Base-by-base conservation (phyloP, 2,797 vertebrate species). In the Peromyscus attwateri region DNA sequence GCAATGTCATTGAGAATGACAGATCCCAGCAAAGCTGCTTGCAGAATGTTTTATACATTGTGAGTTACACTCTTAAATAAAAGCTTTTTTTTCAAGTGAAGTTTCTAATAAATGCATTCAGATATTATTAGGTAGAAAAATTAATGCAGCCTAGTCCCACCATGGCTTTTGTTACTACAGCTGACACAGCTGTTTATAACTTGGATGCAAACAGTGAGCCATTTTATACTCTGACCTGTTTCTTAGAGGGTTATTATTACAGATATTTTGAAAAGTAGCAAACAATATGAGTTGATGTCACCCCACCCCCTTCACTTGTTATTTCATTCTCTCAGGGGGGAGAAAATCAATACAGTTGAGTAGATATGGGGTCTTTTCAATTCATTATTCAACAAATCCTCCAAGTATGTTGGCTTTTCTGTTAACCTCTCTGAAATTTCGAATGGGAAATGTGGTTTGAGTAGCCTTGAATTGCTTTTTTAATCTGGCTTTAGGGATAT, bases 351-450 rank as follows among this genome's bases (percentile, higher is more conserved):
- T 95, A 57, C 21, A 92, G 16, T 77, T n/a, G 79, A 73, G 46
- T 95, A 71, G 57, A 27, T 94, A 29, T 77, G 34, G 46, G 49
- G 27, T 85, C 92, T 88, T 97, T 81, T 91, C 85, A 93, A 91
- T 93, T 98, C 84, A 91, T 94, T 96, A 94, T 97, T 96, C 88
- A 96, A 92, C 81, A 95, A 87, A 88, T 94, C 92, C 73, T 97
- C 40, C 64, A 94, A 94, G 60, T 0, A 1, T 62, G 62, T 75
- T 97, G 97, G 31, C 89, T 96, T 97, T 96, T 95, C 93, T 94
- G 43, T 95, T 97, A 97, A 95, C 91, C 68, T 94, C 68, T 97
- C 73, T 81, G 71, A 89, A 84, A 96, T 97, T 97, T 94, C 14
- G 16, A 88, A 85, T 94, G 25, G 92, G 64, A 96, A 96, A 95